These are phyloP conservation scores for Agelastica alni DNA, from an alignment of 2,888 invertebrate species.

Conservation along the genomic window DNA sequence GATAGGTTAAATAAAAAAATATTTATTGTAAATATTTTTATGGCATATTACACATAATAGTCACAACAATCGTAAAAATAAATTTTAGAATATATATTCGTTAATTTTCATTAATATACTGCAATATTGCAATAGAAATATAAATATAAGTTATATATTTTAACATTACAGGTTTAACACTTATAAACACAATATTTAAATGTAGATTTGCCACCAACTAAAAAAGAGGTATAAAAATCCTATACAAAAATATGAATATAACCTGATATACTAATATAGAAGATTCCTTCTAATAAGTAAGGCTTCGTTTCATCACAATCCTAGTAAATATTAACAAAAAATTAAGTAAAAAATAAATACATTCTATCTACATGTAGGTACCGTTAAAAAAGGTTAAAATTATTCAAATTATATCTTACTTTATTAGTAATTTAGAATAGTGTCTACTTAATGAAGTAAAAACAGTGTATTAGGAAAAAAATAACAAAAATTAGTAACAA, in stretches of 20 bases:
- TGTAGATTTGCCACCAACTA: conserved; percentile 2
- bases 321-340: conserved; percentile 6
- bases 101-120: conserved; percentile 2
- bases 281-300: conserved; percentile 27
- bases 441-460: no score
- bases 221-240: conserved; percentile 31
- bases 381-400: no score
- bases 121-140: not conserved
- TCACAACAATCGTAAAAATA: conserved; percentile 16
- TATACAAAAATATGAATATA: conserved; percentile 32
- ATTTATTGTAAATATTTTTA: no score
- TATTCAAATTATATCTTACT: no score
- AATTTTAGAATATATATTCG: conserved; percentile 9
- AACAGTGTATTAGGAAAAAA: no score
- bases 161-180: not conserved
- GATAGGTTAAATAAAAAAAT: no score
- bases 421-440: no score
- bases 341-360: no score
- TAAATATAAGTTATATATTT: not conserved
- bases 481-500: no score
- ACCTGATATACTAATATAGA: conserved; percentile 17
- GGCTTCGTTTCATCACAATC: conserved; percentile 33
- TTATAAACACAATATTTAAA: no score
- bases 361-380: no score
- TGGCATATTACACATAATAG: no score